A percentile compares a stretch with the other conserved stretches of the same genome.
Conservation (phyloP, 2,888 invertebrate species). For the Neelides folsomi region DNA sequence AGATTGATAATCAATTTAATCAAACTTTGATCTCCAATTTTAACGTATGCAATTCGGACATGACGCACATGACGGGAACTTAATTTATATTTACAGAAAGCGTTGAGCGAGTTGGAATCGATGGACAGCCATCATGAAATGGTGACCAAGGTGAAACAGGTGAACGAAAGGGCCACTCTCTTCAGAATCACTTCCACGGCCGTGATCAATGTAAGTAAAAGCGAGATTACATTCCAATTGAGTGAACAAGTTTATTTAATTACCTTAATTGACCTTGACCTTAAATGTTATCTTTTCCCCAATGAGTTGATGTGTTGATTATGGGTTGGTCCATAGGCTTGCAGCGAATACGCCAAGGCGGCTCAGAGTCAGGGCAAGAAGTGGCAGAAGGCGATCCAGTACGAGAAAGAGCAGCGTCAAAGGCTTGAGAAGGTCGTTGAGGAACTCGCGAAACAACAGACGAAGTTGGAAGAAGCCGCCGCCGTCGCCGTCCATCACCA, state of each 20-base stretch:
- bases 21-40: too few relatives aligned
- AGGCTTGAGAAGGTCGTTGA: constrained; percentile 92
- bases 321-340: constrained; percentile 54
- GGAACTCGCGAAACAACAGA: constrained; percentile 91
- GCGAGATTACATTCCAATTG: neutral
- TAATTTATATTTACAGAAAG: constrained; percentile 20
- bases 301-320: too few relatives aligned
- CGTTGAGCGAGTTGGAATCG: constrained; percentile 62
- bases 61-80: too few relatives aligned
- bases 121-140: constrained; percentile 46
- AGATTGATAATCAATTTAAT: too few relatives aligned
- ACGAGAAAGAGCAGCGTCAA: constrained; percentile 86
- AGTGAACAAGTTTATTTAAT: too few relatives aligned
- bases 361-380: constrained; percentile 81
- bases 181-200: constrained; percentile 91
- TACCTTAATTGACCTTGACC: too few relatives aligned
- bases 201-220: constrained; percentile 74
- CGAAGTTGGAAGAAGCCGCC: constrained; percentile 80
- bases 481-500: constrained; percentile 20
- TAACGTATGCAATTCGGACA: too few relatives aligned
- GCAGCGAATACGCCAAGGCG: constrained; percentile 78
- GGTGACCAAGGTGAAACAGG: constrained; percentile 67
- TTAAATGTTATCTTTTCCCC: constrained; percentile 2
- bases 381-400: constrained; percentile 82
- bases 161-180: constrained; percentile 84